These are phyloP conservation scores for Thalassarche chlororhynchos DNA, from an alignment of 2,113 vertebrate species.

Conservation along the genomic window DNA sequence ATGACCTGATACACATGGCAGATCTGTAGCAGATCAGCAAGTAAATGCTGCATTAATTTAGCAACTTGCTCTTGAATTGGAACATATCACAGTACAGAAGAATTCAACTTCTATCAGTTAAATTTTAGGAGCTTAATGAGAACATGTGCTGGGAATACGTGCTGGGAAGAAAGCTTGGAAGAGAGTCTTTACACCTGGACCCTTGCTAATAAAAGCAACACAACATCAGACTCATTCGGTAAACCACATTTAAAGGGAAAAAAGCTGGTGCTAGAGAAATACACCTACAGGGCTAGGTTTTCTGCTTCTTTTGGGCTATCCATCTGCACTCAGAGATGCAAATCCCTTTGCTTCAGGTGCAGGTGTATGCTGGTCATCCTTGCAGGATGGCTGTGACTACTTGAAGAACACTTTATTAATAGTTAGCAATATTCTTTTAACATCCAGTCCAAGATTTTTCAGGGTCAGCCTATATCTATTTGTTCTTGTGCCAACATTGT, in stretches of 20 bases:
- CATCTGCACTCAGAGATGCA: not conserved
- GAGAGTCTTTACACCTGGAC: not conserved
- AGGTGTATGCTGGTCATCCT: not conserved
- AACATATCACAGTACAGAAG: not conserved
- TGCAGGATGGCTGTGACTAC: not conserved
- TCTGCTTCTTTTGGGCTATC: not conserved
- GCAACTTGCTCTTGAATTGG: not conserved
- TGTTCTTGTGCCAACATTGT: slow-evolving; percentile 47
- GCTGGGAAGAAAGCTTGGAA: not conserved
- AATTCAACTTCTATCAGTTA: not conserved
- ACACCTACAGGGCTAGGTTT: fast-evolving
- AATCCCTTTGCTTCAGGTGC: not conserved
- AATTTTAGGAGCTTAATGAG: not conserved
- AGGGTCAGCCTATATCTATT: not conserved
- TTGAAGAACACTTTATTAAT: not conserved
- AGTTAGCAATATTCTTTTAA: not conserved
- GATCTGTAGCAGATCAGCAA: not conserved
- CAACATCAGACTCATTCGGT: not conserved
- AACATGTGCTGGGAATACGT: not conserved
- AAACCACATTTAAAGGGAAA: not conserved
- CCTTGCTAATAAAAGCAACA: not conserved
- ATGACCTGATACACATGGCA: not conserved
- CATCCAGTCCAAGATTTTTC: not conserved
- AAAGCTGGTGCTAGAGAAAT: not conserved
- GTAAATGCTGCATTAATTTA: not conserved